Percentiles rank a stretch among this genome's conserved stretches.
Conservation (phyloP, 2,888 invertebrate genomes). For the Blera fallax region DNA sequence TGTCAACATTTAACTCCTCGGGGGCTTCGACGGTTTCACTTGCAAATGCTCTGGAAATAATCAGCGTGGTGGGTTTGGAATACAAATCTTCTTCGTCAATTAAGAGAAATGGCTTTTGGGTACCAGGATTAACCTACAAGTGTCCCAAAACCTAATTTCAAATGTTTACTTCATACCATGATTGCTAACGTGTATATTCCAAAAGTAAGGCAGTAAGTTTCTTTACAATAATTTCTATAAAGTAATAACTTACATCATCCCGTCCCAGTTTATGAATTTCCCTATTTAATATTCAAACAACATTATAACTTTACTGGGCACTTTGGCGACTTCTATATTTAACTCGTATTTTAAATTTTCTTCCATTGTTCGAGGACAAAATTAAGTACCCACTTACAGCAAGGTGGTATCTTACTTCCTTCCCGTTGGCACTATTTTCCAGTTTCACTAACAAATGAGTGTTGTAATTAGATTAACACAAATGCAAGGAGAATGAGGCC, state of each 20-base stretch:
- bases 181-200: neutral
- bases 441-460: constrained; percentile 31
- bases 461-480: constrained; percentile 61
- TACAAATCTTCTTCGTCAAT: too few species aligned
- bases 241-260: neutral
- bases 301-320: neutral
- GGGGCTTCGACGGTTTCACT: too few species aligned
- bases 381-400: constrained; percentile 20
- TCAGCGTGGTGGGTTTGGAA: too few species aligned
- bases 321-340: neutral
- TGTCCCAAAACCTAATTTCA: too few species aligned
- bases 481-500: constrained; percentile 36
- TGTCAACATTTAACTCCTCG: too few species aligned
- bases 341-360: constrained; percentile 9
- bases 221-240: neutral
- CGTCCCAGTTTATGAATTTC: neutral
- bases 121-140: too few species aligned
- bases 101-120: too few species aligned
- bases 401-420: constrained; percentile 30
- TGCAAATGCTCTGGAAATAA: too few species aligned
- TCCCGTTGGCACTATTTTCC: constrained; percentile 46
- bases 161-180: too few species aligned
- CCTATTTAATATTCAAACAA: neutral
- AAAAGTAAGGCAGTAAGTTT: neutral
- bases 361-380: neutral